Percentiles rank a stretch among this genome's conserved stretches.
phyloP scores from a whole-genome alignment of 2,113 vertebrate genomes.

The western clawed frog (Xenopus tropicalis) region UCB_Xtro_10.0 CM004443.2:192916001-192916500 shows the following conservation, averaged over 20 bases:
- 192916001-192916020: neutral
- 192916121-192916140: conserved; percentile 73
- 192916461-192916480: conserved; percentile 65
- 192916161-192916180: conserved; percentile 76
- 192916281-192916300: conserved; percentile 76
- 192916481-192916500: conserved; percentile 59
- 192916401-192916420: conserved; percentile 72
- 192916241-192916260: conserved; percentile 85
- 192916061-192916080: conserved; percentile 59
- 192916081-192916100: conserved; percentile 53
- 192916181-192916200: conserved; percentile 69
- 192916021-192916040: conserved; percentile 48
- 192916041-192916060: conserved; percentile 61
- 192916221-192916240: conserved; percentile 91
- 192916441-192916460: conserved; percentile 77
- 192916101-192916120: conserved; percentile 70
- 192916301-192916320: conserved; percentile 85
- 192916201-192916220: conserved; percentile 72
- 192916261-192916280: conserved; percentile 82
- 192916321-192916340: conserved; percentile 65
- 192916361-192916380: conserved; percentile 71
- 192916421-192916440: conserved; percentile 74
- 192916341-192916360: conserved; percentile 64
- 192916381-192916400: conserved; percentile 81
- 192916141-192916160: conserved; percentile 69